Percentiles rank a stretch among this genome's conserved stretches.
Evolutionary conservation across 2,113 vertebrate species (phyloP).

Genomic region (Gobio gobio): DNA sequence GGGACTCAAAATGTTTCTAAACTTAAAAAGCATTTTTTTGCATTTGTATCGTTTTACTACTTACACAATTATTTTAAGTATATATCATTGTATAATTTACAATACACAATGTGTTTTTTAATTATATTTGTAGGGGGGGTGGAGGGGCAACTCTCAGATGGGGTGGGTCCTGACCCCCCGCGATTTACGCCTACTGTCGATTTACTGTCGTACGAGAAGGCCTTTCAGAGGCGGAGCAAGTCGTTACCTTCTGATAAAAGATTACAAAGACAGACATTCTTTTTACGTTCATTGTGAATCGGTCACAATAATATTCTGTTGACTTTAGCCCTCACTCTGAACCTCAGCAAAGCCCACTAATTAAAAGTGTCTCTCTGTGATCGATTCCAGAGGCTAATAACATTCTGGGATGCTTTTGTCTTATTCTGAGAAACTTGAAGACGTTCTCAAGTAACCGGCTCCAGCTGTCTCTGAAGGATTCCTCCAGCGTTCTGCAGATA

Average conservation of each 20-base stretch:
- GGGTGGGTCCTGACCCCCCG: too few species aligned
- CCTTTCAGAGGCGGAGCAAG: not conserved
- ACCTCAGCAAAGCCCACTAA: not conserved
- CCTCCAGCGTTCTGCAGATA: slow-evolving; percentile 53
- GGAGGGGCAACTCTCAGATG: too few species aligned
- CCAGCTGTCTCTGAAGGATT: slow-evolving; percentile 62
- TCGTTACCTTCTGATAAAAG: not conserved
- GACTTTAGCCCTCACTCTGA: not conserved
- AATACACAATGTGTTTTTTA: too few species aligned
- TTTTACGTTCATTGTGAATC: not conserved
- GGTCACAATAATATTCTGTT: not conserved
- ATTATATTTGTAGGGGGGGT: too few species aligned
- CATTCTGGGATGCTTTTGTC: slow-evolving; percentile 21
- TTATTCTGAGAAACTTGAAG: slow-evolving; percentile 37
- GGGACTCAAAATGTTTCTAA: too few species aligned
- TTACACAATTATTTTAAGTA: too few species aligned
- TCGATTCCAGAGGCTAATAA: slow-evolving; percentile 29
- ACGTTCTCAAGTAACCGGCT: slow-evolving; percentile 74
- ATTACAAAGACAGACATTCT: not conserved
- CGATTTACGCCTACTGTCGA: too few species aligned
- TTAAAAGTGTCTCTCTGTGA: not conserved
- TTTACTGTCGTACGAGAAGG: too few species aligned
- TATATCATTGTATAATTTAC: too few species aligned
- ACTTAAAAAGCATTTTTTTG: too few species aligned
- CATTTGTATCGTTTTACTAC: too few species aligned